These are phyloP conservation scores for Ursus arctos DNA, from an alignment of 2,113 vertebrate species.

Conservation along the genomic window DNA sequence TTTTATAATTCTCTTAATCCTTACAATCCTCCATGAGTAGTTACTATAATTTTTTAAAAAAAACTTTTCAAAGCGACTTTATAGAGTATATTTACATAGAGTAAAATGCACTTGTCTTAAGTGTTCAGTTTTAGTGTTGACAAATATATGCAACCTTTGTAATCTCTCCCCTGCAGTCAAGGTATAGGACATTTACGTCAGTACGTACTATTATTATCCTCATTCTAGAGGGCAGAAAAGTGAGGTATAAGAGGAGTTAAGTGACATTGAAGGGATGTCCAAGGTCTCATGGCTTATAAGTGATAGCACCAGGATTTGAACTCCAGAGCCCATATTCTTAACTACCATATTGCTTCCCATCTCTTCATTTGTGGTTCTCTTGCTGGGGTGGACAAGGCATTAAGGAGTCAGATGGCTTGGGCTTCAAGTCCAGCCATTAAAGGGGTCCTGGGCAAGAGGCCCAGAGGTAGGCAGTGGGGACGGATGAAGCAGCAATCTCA, in stretches of 20 bases:
- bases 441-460: not conserved
- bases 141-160: not conserved
- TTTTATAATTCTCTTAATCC: slow-evolving; percentile 55
- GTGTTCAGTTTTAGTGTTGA: slow-evolving; percentile 46
- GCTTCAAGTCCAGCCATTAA: not conserved
- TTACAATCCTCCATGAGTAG: not conserved
- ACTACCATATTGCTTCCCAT: not conserved
- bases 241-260: slow-evolving; percentile 12
- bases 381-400: not conserved
- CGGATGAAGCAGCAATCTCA: not conserved
- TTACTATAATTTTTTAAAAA: slow-evolving; percentile 25
- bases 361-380: not conserved
- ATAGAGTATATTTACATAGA: slow-evolving; percentile 47
- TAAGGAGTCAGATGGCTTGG: slow-evolving; percentile 25
- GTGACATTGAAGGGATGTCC: not conserved
- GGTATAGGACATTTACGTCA: slow-evolving; percentile 12
- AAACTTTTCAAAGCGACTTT: slow-evolving; percentile 22
- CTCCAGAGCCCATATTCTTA: not conserved
- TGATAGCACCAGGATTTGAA: slow-evolving; percentile 44
- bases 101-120: slow-evolving; percentile 47
- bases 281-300: not conserved
- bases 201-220: not conserved
- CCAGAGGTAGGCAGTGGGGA: not conserved
- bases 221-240: slow-evolving; percentile 1
- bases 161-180: not conserved